Percentiles rank a stretch among this genome's conserved stretches.
phyloP scores from a whole-genome alignment of 2,888 invertebrate species.

The Emmelina monodactyla region DNA sequence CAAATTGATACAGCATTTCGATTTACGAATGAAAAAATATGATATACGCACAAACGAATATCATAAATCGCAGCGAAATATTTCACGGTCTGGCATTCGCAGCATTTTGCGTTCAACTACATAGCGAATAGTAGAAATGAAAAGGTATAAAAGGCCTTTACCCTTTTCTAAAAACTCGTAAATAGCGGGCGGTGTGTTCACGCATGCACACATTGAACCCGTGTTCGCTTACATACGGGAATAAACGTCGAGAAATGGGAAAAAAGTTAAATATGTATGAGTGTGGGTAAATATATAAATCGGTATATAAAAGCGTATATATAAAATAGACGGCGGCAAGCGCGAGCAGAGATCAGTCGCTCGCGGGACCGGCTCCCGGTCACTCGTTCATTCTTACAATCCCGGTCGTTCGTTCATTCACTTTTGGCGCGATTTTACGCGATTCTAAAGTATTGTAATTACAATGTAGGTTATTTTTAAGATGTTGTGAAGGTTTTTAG shows the following conservation, averaged over 20 bases:
- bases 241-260: slow-evolving; percentile 64
- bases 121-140: slow-evolving; percentile 55
- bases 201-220: slow-evolving; percentile 36
- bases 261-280: slow-evolving; percentile 67
- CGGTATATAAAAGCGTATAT: slow-evolving; percentile 59
- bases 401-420: too few species aligned
- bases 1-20: slow-evolving; percentile 31
- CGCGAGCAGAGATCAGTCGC: slow-evolving; percentile 46
- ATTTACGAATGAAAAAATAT: slow-evolving; percentile 32
- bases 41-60: slow-evolving; percentile 43
- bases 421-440: too few species aligned
- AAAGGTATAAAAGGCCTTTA: slow-evolving; percentile 62
- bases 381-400: too few species aligned
- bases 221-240: slow-evolving; percentile 43
- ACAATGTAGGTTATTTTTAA: too few species aligned
- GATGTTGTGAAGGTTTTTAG: too few species aligned
- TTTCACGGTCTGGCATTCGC: slow-evolving; percentile 46
- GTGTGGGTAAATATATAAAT: slow-evolving; percentile 66
- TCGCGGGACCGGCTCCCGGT: slow-evolving; percentile 34
- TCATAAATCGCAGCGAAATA: slow-evolving; percentile 58
- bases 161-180: slow-evolving; percentile 65
- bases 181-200: slow-evolving; percentile 44
- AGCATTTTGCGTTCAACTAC: slow-evolving; percentile 44
- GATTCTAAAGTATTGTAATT: too few species aligned
- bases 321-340: slow-evolving; percentile 50